A percentile compares a stretch with the other conserved stretches of the same genome.
phyloP scores from a whole-genome alignment of 2,888 invertebrate species.

The Vesta saturnalis region DNA sequence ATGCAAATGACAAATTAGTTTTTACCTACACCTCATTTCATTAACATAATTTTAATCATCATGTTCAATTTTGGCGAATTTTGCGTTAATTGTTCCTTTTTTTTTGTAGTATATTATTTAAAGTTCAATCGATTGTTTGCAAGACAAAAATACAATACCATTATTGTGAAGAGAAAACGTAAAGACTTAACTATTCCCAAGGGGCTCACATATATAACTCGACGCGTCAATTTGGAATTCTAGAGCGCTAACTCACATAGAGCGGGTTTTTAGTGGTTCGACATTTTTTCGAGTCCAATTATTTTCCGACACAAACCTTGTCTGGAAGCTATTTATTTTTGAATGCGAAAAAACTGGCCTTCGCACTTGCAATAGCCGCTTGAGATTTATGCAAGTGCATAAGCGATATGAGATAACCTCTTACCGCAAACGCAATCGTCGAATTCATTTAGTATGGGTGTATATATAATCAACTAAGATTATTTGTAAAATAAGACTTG shows the following conservation, averaged over 20 bases:
- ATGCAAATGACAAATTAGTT: too few relatives aligned
- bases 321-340: conserved; percentile 55
- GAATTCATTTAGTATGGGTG: conserved; percentile 42
- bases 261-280: conserved; percentile 56
- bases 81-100: background rate
- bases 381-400: conserved; percentile 50
- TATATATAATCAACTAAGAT: too few relatives aligned
- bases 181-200: conserved; percentile 35
- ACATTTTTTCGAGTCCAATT: conserved; percentile 58
- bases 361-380: conserved; percentile 52
- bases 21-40: too few relatives aligned
- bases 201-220: conserved; percentile 49
- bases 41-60: too few relatives aligned
- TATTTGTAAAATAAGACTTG: too few relatives aligned
- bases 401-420: conserved; percentile 50
- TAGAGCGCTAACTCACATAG: conserved; percentile 57
- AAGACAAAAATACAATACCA: conserved; percentile 16
- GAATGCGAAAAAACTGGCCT: conserved; percentile 53
- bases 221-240: conserved; percentile 58
- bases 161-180: conserved; percentile 25
- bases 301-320: conserved; percentile 58
- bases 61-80: too few relatives aligned
- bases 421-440: conserved; percentile 35
- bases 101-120: background rate
- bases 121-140: background rate